Conservation (phyloP, 2,888 invertebrate species). For the Noctua comes region DNA sequence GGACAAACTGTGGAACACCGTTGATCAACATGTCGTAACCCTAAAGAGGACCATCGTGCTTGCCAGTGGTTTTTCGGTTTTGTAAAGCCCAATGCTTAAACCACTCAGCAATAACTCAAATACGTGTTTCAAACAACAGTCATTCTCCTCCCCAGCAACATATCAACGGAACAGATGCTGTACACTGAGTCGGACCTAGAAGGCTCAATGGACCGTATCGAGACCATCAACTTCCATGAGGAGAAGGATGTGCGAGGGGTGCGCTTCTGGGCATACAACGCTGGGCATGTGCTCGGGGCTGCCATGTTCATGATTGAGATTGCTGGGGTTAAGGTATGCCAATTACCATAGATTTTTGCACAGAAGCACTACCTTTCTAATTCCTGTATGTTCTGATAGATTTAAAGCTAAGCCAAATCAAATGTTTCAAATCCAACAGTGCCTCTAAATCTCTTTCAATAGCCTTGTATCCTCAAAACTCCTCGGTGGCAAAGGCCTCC, state of each 20-base stretch:
- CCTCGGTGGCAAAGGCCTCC: too few species aligned
- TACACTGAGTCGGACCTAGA: slow-evolving; percentile 99
- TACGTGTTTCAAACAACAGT: neutral
- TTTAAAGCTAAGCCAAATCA: neutral
- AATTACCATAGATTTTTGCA: neutral
- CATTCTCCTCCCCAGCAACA: slow-evolving; percentile 92
- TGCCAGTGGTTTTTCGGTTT: neutral
- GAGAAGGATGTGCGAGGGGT: slow-evolving; percentile 99
- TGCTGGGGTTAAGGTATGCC: slow-evolving; percentile 96
- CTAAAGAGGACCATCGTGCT: neutral
- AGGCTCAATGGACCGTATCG: slow-evolving; percentile 99
- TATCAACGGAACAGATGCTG: slow-evolving; percentile 98
- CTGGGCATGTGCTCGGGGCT: slow-evolving; percentile 99
- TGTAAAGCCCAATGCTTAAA: neutral
- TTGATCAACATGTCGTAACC: neutral
- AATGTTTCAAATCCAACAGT: neutral
- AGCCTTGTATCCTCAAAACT: too few species aligned
- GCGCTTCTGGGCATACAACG: slow-evolving; percentile 99
- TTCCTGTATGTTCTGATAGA: neutral
- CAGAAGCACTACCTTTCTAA: neutral
- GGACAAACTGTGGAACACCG: neutral
- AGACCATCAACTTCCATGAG: slow-evolving; percentile 99
- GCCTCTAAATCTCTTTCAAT: neutral
- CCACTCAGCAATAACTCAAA: neutral
- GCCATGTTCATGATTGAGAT: slow-evolving; percentile 99